Evolutionary conservation across 2,888 invertebrate genomes (phyloP), one percentile per base, ranked within the genome.

Genomic region (Aphodius granarius): DNA sequence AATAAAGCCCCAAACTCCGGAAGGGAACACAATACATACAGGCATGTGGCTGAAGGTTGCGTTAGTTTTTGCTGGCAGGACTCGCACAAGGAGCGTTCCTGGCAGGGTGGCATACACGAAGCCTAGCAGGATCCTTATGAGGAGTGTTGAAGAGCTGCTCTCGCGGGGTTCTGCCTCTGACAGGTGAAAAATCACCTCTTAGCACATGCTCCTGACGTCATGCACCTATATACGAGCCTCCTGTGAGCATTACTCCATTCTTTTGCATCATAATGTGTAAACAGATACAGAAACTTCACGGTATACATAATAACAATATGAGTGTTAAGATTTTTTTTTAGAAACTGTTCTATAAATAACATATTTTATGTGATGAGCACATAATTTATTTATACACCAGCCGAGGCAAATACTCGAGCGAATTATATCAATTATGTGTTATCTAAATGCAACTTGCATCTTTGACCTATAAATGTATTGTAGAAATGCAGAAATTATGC

Each of bases 151-250:
- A 80, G 80, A 79, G 79, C 77, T 64, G 77, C 78, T 73, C 78
- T 79, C 78, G 77, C 76, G 73, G 66, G n/a, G 74, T 78, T 75
- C 78, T 83, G 83, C 76, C 77, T 75, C 77, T 83, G 83, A 83
- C 83, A 83, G 83, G 83, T 83, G 83, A 83, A 82, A 83, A 83
- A 83, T 83, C 82, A 81, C 83, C 82, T 83, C 83, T 83, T 81
- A 81, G 80, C 81, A 80, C 80, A 75, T 80, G 79, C 78, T 79
- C 74, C 76, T 78, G 80, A 80, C 80, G 78, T 80, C 80, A 79
- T 77, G 72, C 70, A 76, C 78, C 78, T 78, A 78, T 71, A 76
- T 64, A 73, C 23, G 9, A 19, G n/a, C 13, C 43, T 6, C 6
- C 64, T 18, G n/a, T n/a, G 22, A 15, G 74, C 64, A 74, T 74